Percentiles rank a stretch among this genome's conserved stretches.
These are phyloP conservation scores for Agriotes lineatus DNA, from an alignment of 2,888 invertebrate species.

Conservation along the genomic window DNA sequence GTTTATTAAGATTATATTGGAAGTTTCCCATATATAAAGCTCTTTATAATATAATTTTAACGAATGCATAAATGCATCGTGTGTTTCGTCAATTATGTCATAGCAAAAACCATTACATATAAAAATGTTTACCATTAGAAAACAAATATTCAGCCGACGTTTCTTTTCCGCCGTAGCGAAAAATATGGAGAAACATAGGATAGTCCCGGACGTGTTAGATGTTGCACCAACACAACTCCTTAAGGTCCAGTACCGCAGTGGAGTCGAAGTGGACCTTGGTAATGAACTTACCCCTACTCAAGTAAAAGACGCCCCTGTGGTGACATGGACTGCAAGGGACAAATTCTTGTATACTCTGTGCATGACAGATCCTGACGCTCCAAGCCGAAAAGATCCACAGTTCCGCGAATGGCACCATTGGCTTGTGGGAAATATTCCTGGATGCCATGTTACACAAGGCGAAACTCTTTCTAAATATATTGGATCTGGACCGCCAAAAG, in stretches of 20 bases:
- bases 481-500: constrained; percentile 79
- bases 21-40: no score
- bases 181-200: no score
- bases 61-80: no score
- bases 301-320: constrained; percentile 56
- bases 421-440: constrained; percentile 82
- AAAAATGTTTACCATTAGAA: no score
- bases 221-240: no score
- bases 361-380: constrained; percentile 82
- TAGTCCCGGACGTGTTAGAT: no score
- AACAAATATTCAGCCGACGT: no score
- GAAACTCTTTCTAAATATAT: constrained; percentile 77
- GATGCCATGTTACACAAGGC: constrained; percentile 70
- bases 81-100: no score
- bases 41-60: no score
- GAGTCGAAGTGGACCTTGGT: constrained; percentile 49
- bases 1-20: no score
- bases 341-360: constrained; percentile 61
- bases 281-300: constrained; percentile 55
- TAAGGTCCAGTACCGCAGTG: background rate
- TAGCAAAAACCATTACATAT: no score
- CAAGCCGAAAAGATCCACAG: constrained; percentile 76
- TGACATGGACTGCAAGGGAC: constrained; percentile 56
- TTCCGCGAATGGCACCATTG: constrained; percentile 86
- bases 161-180: no score